Evolutionary conservation across 2,888 invertebrate species (phyloP), one percentile per base, ranked within the genome.

Genomic region (Ochropleura leucogaster): DNA sequence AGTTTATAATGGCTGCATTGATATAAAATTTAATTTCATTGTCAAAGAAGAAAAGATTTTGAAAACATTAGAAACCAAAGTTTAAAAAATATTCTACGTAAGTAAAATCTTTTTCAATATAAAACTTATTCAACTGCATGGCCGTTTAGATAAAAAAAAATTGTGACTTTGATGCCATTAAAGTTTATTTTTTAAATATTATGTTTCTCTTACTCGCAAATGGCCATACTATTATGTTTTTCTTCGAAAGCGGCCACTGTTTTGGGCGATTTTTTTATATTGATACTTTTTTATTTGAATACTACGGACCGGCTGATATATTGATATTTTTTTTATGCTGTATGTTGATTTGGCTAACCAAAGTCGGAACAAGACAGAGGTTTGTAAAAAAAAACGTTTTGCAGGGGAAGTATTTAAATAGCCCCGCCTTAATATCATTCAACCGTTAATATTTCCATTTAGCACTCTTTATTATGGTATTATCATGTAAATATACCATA

Each of bases 91-190:
- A n/a, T 3, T 51, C n/a, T 6, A 53, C 1, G 0, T 30, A 40
- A 1, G 42, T 49, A 53, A 63, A 79, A 64, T 55, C 30, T 82
- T 30, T 51, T 47, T 49, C 14, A 47, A 16, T 44, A 30, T 5
- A 8, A 59, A n/a, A 40, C 20, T 12, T 59, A 46, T 42, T 8
- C 18, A 1, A 42, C 49, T 80, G n/a, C n/a, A n/a, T n/a, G 73
- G 59, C 72, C n/a, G 55, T 40, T 66, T 1, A 18, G 46, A 14
- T 20, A 0, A 1, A 77, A 59, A 1, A 77, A 59, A 71, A 72
- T 42, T 4, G 30, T 30, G 30, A 30, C 30, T 14, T 9, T 12
- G 62, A 72, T 71, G 78, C 68, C 78, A 72, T 53, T 57, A 44
- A 68, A 60, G 4, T 47, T 64, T 57, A 40, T 40, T n/a, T 49